phyloP scores from a whole-genome alignment of 1,140 invertebrate genomes.

The Zophobas atratus region DNA sequence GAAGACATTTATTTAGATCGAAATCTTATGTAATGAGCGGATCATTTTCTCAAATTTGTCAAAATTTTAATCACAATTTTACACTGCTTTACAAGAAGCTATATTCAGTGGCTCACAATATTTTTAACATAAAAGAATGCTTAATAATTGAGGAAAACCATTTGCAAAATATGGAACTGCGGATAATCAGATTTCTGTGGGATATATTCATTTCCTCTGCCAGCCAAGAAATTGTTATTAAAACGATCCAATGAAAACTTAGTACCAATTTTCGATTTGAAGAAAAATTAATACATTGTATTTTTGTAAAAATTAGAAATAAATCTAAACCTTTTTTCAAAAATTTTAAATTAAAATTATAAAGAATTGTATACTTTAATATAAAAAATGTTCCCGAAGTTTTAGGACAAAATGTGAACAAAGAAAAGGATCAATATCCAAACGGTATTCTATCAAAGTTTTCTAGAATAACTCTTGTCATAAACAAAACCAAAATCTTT shows the following conservation, averaged over 20 bases:
- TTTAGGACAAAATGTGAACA: too few species aligned
- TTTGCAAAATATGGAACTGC: not conserved
- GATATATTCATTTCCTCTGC: not conserved
- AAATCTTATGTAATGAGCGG: not conserved
- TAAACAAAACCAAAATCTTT: too few species aligned
- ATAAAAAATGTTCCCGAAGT: too few species aligned
- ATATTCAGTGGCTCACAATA: not conserved
- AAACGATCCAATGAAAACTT: not conserved
- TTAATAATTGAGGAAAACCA: not conserved
- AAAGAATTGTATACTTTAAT: too few species aligned
- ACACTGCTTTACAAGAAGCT: not conserved
- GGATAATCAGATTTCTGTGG: not conserved
- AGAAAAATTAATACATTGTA: not conserved
- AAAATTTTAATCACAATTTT: not conserved
- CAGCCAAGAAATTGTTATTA: not conserved
- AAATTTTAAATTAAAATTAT: too few species aligned
- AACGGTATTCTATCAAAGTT: too few species aligned
- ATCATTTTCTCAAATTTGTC: not conserved
- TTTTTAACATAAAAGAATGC: not conserved
- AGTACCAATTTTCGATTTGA: not conserved
- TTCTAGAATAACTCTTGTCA: too few species aligned
- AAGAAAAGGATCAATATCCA: too few species aligned
- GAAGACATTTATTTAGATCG: not conserved
- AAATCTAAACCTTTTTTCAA: not conserved
- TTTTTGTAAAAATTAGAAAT: not conserved